A percentile compares a stretch with the other conserved stretches of the same genome.
Evolutionary conservation across 2,797 vertebrate genomes (phyloP).

Genomic region (Epinephelus awoara): DNA sequence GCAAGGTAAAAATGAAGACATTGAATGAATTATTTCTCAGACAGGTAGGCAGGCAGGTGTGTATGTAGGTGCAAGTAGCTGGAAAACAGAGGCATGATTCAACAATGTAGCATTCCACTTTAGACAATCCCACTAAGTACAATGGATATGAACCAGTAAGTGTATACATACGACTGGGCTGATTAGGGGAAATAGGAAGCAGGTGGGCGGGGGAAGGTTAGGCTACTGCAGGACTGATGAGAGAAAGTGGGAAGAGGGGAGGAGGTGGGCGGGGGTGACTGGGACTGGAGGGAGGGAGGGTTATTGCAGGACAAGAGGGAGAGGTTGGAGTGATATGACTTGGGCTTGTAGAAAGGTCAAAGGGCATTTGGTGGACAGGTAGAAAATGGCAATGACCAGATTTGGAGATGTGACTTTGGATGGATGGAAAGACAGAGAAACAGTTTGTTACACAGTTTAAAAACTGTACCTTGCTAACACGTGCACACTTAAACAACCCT

Average conservation of each 20-base stretch:
- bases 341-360: neutral
- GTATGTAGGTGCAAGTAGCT: neutral
- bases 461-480: too few species aligned
- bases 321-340: neutral
- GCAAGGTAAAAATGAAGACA: too few species aligned
- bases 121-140: too few species aligned
- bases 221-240: neutral
- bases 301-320: neutral
- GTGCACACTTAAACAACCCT: neutral
- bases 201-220: neutral
- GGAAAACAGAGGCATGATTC: neutral
- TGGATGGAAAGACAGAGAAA: too few species aligned
- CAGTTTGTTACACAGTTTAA: too few species aligned
- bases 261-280: too few species aligned
- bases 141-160: too few species aligned
- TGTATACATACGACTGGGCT: neutral
- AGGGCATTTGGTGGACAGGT: neutral
- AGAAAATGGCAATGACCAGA: too few species aligned
- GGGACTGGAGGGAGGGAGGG: neutral
- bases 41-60: neutral
- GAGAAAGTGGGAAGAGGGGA: too few species aligned
- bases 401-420: too few species aligned
- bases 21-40: neutral
- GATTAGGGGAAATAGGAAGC: neutral
- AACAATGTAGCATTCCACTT: too few species aligned